Percentiles rank a stretch among this genome's conserved stretches.
Evolutionary conservation across 2,888 invertebrate species (phyloP).

Genomic region (Eustalomyia histrio): DNA sequence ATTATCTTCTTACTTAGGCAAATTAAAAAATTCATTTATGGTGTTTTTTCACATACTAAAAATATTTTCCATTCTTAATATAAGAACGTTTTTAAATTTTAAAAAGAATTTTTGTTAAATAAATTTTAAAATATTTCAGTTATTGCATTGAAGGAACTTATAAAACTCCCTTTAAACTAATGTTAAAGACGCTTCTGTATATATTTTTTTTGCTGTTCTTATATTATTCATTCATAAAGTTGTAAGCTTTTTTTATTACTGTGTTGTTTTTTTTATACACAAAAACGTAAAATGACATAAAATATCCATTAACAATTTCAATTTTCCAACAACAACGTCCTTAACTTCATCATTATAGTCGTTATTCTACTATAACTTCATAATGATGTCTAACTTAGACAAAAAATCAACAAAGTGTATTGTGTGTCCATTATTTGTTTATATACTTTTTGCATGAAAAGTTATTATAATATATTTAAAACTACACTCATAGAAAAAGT

Average conservation of each 20-base stretch:
- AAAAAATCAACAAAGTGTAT: background rate
- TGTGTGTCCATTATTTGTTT: slow-evolving; percentile 34
- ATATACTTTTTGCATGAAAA: slow-evolving; percentile 8
- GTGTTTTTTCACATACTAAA: no score
- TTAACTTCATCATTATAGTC: background rate
- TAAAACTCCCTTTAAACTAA: background rate
- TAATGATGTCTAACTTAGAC: background rate
- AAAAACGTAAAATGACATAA: slow-evolving; percentile 41
- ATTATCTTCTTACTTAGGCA: no score
- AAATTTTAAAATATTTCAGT: no score
- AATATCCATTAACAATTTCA: slow-evolving; percentile 58
- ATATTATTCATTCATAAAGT: slow-evolving; percentile 33
- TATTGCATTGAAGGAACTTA: background rate
- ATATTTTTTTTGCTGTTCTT: background rate
- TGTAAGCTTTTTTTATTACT: background rate
- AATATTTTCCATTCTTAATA: no score
- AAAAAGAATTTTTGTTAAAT: no score
- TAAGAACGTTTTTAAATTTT: no score
- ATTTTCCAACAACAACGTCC: slow-evolving; percentile 17
- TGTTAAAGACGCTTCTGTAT: background rate
- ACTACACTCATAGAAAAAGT: no score
- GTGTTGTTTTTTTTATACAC: slow-evolving; percentile 6
- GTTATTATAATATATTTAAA: background rate
- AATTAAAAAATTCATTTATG: no score
- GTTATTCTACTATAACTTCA: background rate